Base-by-base conservation (phyloP, 2,797 vertebrate genomes). In the Muscicapa comitata region DNA sequence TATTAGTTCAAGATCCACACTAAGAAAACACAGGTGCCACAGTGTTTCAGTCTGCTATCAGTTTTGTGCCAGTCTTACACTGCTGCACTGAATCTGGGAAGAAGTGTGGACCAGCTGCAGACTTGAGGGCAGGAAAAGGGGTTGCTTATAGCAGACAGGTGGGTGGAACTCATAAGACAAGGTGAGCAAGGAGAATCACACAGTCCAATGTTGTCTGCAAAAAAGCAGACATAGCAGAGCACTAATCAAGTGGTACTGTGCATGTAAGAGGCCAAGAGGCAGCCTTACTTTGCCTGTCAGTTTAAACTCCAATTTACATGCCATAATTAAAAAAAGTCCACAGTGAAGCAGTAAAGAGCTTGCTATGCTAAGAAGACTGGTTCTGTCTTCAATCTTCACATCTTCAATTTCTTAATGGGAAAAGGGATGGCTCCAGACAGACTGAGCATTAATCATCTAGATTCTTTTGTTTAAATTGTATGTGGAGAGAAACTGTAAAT, bases 391-490 rank as follows among this genome's bases (percentile, higher is more conserved):
- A 50, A 50, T 31, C 42, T 93, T 54, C n/a, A 79, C 1, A 9
- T 76, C 74, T 89, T 71, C 62, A 42, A 8, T 74, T 95, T 89
- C 67, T 93, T 83, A 91, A 87, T 62, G 42, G 71, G 62, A 80
- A 87, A 57, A 72, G 42, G 21, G 50, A 65, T 43, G 74, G 89
- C 71, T 95, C 78, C 78, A 82, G 72, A 63, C 31, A 82, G 63
- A 78, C 59, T 33, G 79, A 82, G 50, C 80, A 76, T 90, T 79
- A 85, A 85, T 94, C 80, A 93, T 57, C 38, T 51, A 23, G 59
- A 86, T 80, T 91, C 71, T 89, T 84, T 77, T 87, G 81, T 93
- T 96, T 87, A 87, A 95, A 80, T 33, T 80, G 29, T 72, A 92
- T 24, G 45, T 74, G 53, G 45, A 90, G 42, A 82, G 77, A 86